Percentiles rank a stretch among this genome's conserved stretches.
phyloP scores from a whole-genome alignment of 2,888 invertebrate genomes.

The Nasonovia ribisnigri region DNA sequence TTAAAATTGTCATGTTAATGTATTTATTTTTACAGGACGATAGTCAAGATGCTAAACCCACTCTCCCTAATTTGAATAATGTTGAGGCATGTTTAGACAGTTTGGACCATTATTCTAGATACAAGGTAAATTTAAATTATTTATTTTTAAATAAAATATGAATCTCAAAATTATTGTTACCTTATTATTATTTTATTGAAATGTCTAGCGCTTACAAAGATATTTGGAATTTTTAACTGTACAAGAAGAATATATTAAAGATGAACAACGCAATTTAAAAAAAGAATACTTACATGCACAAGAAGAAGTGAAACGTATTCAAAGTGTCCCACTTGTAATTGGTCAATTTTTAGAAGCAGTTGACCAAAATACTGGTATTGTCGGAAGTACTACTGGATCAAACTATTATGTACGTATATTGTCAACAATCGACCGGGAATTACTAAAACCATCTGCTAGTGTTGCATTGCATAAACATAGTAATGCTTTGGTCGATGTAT shows the following conservation, averaged over 20 bases:
- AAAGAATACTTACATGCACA: constrained; percentile 99
- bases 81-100: constrained; percentile 58
- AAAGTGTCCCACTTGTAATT: constrained; percentile 98
- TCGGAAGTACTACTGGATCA: constrained; percentile 97
- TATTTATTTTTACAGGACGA: constrained; percentile 68
- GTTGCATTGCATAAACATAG: constrained; percentile 99
- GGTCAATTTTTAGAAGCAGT: constrained; percentile 99
- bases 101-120: constrained; percentile 61
- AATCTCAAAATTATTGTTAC: background rate
- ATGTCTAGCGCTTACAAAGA: constrained; percentile 87
- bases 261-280: constrained; percentile 98
- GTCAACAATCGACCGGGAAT: constrained; percentile 97
- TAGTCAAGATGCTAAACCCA: constrained; percentile 69
- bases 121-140: constrained; percentile 33
- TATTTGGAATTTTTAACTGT: constrained; percentile 97
- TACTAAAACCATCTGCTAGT: constrained; percentile 97
- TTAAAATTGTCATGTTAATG: background rate
- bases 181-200: background rate
- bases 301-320: constrained; percentile 97
- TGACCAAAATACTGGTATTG: constrained; percentile 99
- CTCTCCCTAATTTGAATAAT: constrained; percentile 56
- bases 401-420: constrained; percentile 99
- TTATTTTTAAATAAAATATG: background rate
- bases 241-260: constrained; percentile 99
- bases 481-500: constrained; percentile 98